Evolutionary conservation across 1,140 invertebrate genomes (phyloP).

Genomic region (Teleopsis dalmanni): DNA sequence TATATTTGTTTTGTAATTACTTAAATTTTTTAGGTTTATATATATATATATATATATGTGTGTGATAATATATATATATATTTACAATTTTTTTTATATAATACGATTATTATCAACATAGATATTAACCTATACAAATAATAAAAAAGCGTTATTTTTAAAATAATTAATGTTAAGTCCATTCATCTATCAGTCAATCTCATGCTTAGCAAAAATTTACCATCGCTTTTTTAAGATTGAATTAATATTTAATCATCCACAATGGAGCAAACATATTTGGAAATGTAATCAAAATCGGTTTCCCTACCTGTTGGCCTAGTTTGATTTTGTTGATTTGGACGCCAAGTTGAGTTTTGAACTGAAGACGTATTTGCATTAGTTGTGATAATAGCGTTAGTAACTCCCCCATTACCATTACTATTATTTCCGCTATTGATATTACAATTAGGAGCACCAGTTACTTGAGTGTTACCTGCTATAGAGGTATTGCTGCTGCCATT

Average conservation of each 20-base stretch:
- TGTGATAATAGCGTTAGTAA: constrained; percentile 1
- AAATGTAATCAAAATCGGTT: constrained; percentile 39
- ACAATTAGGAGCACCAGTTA: constrained; percentile 5
- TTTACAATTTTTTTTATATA: no score
- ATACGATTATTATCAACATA: no score
- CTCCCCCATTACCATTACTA: constrained; percentile 4
- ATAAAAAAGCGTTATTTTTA: no score
- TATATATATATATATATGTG: no score
- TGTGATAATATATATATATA: no score
- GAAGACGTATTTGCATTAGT: constrained; percentile 1
- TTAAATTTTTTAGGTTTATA: no score
- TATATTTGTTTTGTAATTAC: no score
- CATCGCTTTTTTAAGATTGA: neutral
- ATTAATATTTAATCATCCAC: constrained; percentile 33
- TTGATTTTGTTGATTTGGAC: constrained; percentile 31
- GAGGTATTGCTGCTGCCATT: constrained; percentile 11
- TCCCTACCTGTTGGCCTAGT: constrained; percentile 34
- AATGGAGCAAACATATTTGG: constrained; percentile 42
- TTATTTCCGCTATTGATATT: constrained; percentile 29
- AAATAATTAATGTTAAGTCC: constrained; percentile 7
- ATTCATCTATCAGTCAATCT: constrained; percentile 9
- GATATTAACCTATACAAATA: no score
- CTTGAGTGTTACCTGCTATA: constrained; percentile 2
- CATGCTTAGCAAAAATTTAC: neutral
- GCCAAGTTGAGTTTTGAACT: constrained; percentile 24